phyloP scores from a whole-genome alignment of 2,888 invertebrate genomes.

The Amiota mariae region DNA sequence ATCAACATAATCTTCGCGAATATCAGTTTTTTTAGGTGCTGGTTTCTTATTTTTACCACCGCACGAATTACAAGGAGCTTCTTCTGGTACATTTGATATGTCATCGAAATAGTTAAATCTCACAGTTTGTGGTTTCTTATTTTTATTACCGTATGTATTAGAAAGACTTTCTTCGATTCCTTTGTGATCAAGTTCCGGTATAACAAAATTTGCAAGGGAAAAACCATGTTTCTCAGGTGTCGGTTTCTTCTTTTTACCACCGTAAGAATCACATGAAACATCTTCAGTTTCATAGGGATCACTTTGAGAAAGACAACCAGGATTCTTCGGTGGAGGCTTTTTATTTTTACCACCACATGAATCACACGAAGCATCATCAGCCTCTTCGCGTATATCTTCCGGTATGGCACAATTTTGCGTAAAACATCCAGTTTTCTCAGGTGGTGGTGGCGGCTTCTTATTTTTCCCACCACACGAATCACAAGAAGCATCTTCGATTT shows the following conservation, averaged over 20 bases:
- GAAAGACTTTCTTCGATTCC: too few species aligned
- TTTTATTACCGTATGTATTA: too few species aligned
- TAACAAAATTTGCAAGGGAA: too few species aligned
- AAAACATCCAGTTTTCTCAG: too few species aligned
- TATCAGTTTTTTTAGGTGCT: constrained; percentile 1
- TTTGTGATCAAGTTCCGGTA: too few species aligned
- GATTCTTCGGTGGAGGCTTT: background rate
- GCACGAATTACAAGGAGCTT: constrained; percentile 36
- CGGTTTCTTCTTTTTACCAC: background rate
- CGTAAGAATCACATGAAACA: background rate
- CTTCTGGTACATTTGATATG: background rate
- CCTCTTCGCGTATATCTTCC: too few species aligned
- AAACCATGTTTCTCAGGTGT: background rate
- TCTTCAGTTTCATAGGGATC: background rate
- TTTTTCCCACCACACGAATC: background rate
- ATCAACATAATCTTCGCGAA: background rate
- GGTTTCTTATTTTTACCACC: constrained; percentile 40
- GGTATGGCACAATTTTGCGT: too few species aligned
- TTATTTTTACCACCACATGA: background rate
- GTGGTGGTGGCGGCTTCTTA: background rate
- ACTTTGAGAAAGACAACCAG: background rate
- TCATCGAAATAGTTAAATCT: background rate
- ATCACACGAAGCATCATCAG: background rate
- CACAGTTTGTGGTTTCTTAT: background rate
- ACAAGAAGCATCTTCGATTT: background rate